Conservation (phyloP, 2,113 vertebrate genomes). For the Eclectus roratus region DNA sequence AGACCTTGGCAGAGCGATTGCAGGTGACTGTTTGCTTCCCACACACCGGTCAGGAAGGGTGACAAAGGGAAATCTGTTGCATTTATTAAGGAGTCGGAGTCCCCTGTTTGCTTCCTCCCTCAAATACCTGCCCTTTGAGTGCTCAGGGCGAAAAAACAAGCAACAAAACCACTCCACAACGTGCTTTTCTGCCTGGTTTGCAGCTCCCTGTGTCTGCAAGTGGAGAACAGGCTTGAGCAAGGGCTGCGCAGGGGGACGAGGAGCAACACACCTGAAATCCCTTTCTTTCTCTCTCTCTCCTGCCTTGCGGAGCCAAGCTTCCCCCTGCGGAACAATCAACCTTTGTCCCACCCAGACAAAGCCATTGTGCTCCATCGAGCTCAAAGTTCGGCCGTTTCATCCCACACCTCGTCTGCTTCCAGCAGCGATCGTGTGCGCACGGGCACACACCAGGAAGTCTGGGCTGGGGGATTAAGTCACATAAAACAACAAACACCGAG, state of each 20-base stretch:
- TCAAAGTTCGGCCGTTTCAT: not conserved
- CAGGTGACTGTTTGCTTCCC: not conserved
- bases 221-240: not conserved
- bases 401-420: not conserved
- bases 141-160: not conserved
- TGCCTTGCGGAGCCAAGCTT: not conserved
- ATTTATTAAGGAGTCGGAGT: not conserved
- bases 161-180: too few relatives aligned
- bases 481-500: fast-evolving
- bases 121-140: not conserved
- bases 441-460: not conserved
- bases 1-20: not conserved
- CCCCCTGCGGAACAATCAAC: conserved; percentile 43
- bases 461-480: not conserved
- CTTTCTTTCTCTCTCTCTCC: not conserved
- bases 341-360: conserved; percentile 34
- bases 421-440: not conserved
- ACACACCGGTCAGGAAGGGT: not conserved
- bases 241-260: not conserved
- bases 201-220: not conserved
- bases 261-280: not conserved
- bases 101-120: not conserved
- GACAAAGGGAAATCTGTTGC: not conserved
- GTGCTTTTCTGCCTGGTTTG: not conserved
- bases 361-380: not conserved